Conservation (phyloP, 2,888 invertebrate genomes). For the Marronus borbonicus region DNA sequence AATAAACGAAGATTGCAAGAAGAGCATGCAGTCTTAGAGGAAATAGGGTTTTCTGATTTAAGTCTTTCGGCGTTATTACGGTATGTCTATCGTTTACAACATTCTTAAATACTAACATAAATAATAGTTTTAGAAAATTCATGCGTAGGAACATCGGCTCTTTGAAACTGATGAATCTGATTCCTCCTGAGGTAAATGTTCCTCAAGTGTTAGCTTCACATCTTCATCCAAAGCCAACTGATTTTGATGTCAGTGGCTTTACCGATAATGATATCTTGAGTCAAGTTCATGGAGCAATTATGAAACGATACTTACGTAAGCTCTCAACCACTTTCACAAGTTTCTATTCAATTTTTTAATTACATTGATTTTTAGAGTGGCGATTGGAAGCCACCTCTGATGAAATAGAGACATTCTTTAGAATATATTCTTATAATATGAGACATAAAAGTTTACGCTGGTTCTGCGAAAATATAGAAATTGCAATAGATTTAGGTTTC, state of each 20-base stretch:
- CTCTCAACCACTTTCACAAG: slow-evolving; percentile 45
- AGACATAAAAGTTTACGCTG: slow-evolving; percentile 70
- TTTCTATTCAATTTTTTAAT: slow-evolving; percentile 1
- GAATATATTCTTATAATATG: slow-evolving; percentile 63
- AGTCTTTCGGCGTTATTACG: slow-evolving; percentile 58
- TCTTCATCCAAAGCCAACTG: slow-evolving; percentile 59
- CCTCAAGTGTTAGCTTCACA: slow-evolving; percentile 64
- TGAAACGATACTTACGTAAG: slow-evolving; percentile 64
- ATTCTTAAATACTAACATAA: slow-evolving; percentile 62
- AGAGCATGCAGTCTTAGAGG: slow-evolving; percentile 75
- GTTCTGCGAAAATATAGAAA: slow-evolving; percentile 73
- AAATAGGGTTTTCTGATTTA: slow-evolving; percentile 74
- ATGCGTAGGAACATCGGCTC: slow-evolving; percentile 65
- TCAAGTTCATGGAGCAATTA: slow-evolving; percentile 61
- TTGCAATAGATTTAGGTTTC: slow-evolving; percentile 75
- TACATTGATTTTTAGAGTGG: slow-evolving; percentile 63
- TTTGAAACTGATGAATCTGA: slow-evolving; percentile 67
- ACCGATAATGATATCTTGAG: slow-evolving; percentile 62
- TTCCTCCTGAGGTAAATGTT: slow-evolving; percentile 68
- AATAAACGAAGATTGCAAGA: slow-evolving; percentile 75
- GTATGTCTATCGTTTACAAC: slow-evolving; percentile 66
- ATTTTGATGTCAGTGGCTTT: slow-evolving; percentile 54
- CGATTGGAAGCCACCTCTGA: slow-evolving; percentile 67
- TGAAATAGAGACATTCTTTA: slow-evolving; percentile 66
- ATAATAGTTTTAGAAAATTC: slow-evolving; percentile 64